phyloP scores from a whole-genome alignment of 2,113 vertebrate genomes.

The Cephalopholis sonnerati region DNA sequence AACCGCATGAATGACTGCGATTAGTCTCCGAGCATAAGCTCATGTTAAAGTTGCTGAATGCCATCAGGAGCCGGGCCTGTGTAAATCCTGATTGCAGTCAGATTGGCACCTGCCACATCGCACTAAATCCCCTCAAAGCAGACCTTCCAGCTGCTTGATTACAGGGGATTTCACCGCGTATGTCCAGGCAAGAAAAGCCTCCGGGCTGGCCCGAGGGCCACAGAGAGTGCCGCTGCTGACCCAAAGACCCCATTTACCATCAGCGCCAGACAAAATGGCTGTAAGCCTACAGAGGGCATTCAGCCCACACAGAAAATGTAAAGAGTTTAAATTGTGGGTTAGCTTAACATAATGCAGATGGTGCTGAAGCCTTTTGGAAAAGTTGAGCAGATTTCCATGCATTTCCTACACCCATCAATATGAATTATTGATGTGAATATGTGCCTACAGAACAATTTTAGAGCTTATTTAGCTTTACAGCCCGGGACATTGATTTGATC shows the following conservation, averaged over 20 bases:
- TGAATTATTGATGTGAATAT: conserved; percentile 62
- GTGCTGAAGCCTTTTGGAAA: neutral
- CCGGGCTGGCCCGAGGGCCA: conserved; percentile 25
- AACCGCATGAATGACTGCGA: conserved; percentile 37
- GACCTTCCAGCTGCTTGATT: conserved; percentile 76
- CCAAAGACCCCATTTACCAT: conserved; percentile 53
- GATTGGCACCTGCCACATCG: conserved; percentile 72
- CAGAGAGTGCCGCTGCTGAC: conserved; percentile 47
- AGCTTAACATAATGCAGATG: conserved; percentile 22
- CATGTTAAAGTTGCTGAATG: conserved; percentile 35
- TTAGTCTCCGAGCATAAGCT: conserved; percentile 26
- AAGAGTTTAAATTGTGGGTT: conserved; percentile 14
- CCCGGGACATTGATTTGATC: conserved; percentile 69
- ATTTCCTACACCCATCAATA: conserved; percentile 35
- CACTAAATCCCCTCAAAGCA: conserved; percentile 71
- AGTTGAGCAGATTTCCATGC: conserved; percentile 2
- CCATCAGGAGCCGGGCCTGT: conserved; percentile 24
- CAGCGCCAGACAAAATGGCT: conserved; percentile 32
- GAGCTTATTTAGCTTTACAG: conserved; percentile 72
- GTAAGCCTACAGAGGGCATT: conserved; percentile 26
- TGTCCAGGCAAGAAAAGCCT: conserved; percentile 61
- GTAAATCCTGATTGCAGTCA: conserved; percentile 71
- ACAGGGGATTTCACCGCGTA: conserved; percentile 67
- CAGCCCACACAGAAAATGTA: conserved; percentile 17
- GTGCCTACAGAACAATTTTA: conserved; percentile 51